Base-by-base conservation (phyloP, 2,113 vertebrate species). In the Corythornis vintsioides region DNA sequence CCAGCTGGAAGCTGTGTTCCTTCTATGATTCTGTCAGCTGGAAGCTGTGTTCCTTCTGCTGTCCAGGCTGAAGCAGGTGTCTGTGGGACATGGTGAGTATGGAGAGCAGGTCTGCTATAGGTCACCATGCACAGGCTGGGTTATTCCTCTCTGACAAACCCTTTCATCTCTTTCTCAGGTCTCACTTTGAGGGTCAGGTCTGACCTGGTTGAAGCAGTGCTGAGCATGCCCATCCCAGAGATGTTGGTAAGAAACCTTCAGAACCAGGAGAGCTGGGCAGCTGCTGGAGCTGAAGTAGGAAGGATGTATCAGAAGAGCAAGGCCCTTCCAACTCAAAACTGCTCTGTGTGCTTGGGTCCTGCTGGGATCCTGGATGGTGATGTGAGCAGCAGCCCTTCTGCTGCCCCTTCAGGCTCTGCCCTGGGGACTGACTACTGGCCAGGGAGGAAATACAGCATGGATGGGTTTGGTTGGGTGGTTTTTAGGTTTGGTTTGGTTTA, bases 131-230 rank as follows among this genome's bases (percentile, higher is more conserved):
- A 3, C 5, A 28, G 71, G 74, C 50, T 19, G 40, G 42, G 4
- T 12, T 20, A 1, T 12, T 70, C 42, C 60, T 38, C 48, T 31
- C 59, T 65, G 35, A 67, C 33, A 25, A 2, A 11, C 21, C 11
- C 69, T 83, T 31, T 70, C 2, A 0, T 31, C 61, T 74, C 52
- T 17, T 61, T 60, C 0, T 0, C 31, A 76, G 86, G 45, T 69
- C 20, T 56, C 0, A 0, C 71, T 38, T 16, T 4, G 2, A 59
- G 38, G 3, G 26, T 18, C 22, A 12, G 1, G 10, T 13, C 6
- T 5, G 66, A 28, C 22, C 43, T 24, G 7, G 21, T 5, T 9
- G 67, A 64, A 57, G 45, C 20, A 3, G 0, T 55, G 69, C 35
- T 72, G 35, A 55, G 28, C 0, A 0, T 10, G 29, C 20, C 25